Percentiles rank a stretch among this genome's conserved stretches.
Conservation (phyloP, 2,113 vertebrate genomes). For the Pseudorasbora parva region DNA sequence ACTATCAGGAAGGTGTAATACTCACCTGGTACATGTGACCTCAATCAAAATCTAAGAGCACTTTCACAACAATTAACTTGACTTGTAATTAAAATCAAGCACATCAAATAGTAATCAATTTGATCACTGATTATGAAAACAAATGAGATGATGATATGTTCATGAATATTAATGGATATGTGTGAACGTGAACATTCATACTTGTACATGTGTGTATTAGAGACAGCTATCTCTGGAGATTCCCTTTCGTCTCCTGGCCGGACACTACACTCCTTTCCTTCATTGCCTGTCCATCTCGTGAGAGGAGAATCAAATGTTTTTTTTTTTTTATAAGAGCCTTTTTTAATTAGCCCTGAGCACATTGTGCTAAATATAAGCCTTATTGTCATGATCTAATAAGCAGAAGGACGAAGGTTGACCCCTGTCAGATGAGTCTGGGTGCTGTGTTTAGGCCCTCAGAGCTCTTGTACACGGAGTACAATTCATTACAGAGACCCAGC, state of each 20-base stretch:
- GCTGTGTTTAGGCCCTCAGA: conserved; percentile 30
- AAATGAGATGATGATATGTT: background rate
- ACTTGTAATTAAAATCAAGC: background rate
- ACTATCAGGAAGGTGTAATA: background rate
- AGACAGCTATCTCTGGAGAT: conserved; percentile 36
- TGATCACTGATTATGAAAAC: background rate
- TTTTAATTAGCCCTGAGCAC: conserved; percentile 34
- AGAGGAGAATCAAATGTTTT: conserved; percentile 50
- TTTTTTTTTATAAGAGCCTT: conserved; percentile 50
- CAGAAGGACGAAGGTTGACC: conserved; percentile 34
- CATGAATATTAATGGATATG: background rate
- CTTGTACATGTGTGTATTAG: background rate
- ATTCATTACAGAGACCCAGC: conserved; percentile 28
- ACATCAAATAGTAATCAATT: background rate
- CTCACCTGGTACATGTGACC: background rate
- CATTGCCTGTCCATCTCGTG: conserved; percentile 35
- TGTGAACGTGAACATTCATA: background rate
- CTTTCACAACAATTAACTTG: background rate
- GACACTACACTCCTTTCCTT: conserved; percentile 18
- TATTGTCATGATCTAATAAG: conserved; percentile 60
- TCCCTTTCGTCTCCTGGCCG: background rate
- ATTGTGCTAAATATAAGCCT: conserved; percentile 54
- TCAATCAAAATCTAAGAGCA: background rate
- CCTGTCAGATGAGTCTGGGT: conserved; percentile 13
- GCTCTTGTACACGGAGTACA: conserved; percentile 1